phyloP scores from a whole-genome alignment of 2,113 vertebrate species.

The Forbesichthys papilliferus region DNA sequence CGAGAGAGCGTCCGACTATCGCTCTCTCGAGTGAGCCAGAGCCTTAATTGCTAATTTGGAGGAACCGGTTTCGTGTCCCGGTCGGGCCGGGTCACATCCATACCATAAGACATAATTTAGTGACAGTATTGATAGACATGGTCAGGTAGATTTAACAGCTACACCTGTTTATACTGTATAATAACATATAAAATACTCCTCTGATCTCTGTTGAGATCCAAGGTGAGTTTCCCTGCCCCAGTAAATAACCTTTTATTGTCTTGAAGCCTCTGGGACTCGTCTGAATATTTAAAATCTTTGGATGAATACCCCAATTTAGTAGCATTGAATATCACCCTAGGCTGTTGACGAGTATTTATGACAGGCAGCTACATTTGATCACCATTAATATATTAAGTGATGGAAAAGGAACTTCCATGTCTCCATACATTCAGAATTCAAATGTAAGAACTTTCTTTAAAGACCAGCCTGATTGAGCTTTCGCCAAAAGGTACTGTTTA shows the following conservation, averaged over 20 bases:
- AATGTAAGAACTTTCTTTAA: slow-evolving; percentile 14
- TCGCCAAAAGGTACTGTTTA: not conserved
- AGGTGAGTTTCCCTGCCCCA: slow-evolving; percentile 59
- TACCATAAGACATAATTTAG: slow-evolving; percentile 37
- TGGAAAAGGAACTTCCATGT: slow-evolving; percentile 37
- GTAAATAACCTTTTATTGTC: slow-evolving; percentile 73
- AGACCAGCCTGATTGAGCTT: slow-evolving; percentile 6
- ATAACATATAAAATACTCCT: not conserved
- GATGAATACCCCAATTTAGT: slow-evolving; percentile 64
- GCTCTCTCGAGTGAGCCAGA: no score
- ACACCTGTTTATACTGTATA: slow-evolving; percentile 24
- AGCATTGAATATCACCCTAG: slow-evolving; percentile 46
- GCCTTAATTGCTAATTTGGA: no score
- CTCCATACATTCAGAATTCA: not conserved
- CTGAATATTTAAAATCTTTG: slow-evolving; percentile 73
- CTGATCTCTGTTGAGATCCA: slow-evolving; percentile 63
- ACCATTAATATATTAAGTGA: slow-evolving; percentile 58
- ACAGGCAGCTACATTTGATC: slow-evolving; percentile 51
- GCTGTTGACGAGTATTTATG: slow-evolving; percentile 47
- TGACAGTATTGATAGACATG: slow-evolving; percentile 64
- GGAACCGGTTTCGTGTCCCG: no score
- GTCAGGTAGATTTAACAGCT: slow-evolving; percentile 61
- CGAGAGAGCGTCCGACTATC: no score
- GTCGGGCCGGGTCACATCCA: slow-evolving; percentile 10
- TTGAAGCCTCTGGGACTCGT: slow-evolving; percentile 58